Base-by-base conservation (phyloP, 2,113 vertebrate genomes). In the Pitta sordida region DNA sequence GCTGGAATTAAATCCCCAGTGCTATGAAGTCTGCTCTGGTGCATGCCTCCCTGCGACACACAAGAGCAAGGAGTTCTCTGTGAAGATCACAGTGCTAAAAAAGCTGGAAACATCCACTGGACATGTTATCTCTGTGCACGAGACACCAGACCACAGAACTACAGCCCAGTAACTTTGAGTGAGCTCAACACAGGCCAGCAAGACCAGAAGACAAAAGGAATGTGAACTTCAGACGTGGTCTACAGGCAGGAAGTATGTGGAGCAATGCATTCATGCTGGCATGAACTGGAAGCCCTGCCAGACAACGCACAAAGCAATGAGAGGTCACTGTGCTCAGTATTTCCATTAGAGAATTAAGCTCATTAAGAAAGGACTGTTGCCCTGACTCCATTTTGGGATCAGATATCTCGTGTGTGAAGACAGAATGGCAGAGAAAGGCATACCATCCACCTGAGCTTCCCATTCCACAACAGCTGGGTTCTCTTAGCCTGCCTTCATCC, bases 21-120 rank as follows among this genome's bases (percentile, higher is more conserved):
- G n/a, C 92, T 94, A 94, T 96, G 94, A 94, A 95, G 69, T 90
- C 90, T 92, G 76, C 73, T 94, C 22, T 95, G 64, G 69, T 93
- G 64, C 76, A 91, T 6, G 69, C 90, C 83, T 96, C 56, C 60
- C 76, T 0, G 0, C 69, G 83, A 86, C 60, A 67, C 39, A 75
- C 0, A 3, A 94, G 71, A 7, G 13, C 71, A 93, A 80, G 27
- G 36, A 94, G 80, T 63, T 93, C 56, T 81, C 73, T 77, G 41
- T 1, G 13, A 94, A 91, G 73, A 39, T 80, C 80, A 52, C 48
- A 63, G 56, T 81, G 86, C 88, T 90, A 90, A 83, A 77, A 88
- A 91, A 93, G 92, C 68, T 94, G 92, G 82, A 86, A 95, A 58
- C 55, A 83, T 43, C 78, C 64, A 62, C 79, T 53, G 68, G 71